phyloP scores from a whole-genome alignment of 2,797 vertebrate genomes.

The Nannoperca australis region DNA sequence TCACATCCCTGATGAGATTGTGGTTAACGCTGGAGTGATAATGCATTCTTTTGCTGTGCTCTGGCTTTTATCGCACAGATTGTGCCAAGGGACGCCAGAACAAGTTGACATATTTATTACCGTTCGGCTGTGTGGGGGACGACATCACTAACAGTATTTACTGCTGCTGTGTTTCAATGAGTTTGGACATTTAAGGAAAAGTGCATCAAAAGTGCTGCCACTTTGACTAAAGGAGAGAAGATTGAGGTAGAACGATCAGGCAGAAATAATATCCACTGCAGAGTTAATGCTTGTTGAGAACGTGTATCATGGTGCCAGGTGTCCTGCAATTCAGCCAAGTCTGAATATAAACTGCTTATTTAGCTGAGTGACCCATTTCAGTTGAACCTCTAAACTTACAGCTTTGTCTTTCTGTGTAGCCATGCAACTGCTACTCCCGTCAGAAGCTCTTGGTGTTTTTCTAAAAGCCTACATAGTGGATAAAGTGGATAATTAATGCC shows the following conservation, averaged over 20 bases:
- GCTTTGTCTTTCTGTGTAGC: conserved; percentile 35
- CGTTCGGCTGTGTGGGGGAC: neutral
- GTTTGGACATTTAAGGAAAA: conserved; percentile 5
- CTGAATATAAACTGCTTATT: conserved; percentile 18
- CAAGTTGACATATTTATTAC: conserved; percentile 47
- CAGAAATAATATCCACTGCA: neutral
- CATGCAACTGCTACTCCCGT: neutral
- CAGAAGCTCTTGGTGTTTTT: conserved; percentile 29
- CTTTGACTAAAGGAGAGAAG: conserved; percentile 14
- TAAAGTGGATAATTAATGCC: conserved; percentile 11
- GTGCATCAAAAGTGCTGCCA: neutral
- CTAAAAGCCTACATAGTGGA: neutral
- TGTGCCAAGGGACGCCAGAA: conserved; percentile 14
- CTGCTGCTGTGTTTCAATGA: neutral
- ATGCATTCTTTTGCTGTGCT: conserved; percentile 33
- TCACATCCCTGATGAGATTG: conserved; percentile 18
- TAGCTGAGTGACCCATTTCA: conserved; percentile 6
- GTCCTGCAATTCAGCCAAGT: conserved; percentile 13
- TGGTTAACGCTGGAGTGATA: conserved; percentile 10
- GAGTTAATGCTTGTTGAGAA: conserved; percentile 2
- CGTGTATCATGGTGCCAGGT: neutral
- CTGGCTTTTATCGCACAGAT: conserved; percentile 35
- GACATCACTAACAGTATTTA: conserved; percentile 17
- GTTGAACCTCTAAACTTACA: conserved; percentile 17
- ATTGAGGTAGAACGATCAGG: neutral